These are phyloP conservation scores for Tragelaphus buxtoni DNA, from an alignment of 2,113 vertebrate genomes.

Conservation along the genomic window DNA sequence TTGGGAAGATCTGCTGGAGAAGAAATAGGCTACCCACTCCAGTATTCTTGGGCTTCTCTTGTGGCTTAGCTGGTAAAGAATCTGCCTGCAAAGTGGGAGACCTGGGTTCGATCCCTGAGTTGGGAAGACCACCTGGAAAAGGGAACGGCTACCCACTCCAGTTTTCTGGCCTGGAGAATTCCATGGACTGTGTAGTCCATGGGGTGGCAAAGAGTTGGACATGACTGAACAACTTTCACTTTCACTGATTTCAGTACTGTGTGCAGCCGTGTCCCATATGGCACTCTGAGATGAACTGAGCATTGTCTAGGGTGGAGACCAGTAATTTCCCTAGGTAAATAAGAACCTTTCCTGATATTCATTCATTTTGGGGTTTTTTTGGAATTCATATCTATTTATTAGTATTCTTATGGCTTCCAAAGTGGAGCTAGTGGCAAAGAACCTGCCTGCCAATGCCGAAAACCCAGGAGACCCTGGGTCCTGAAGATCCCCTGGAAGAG, in stretches of 20 bases:
- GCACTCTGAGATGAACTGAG: not conserved
- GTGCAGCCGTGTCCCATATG: fast-evolving
- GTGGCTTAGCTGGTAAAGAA: not conserved
- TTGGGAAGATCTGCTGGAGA: not conserved
- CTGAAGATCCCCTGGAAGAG: not conserved
- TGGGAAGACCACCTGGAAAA: not conserved
- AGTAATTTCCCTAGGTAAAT: not conserved
- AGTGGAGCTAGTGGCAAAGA: not conserved
- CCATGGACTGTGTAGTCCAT: not conserved
- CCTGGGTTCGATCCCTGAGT: not conserved
- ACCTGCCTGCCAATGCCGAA: not conserved
- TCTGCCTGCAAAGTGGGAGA: not conserved
- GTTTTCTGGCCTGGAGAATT: not conserved
- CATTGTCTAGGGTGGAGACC: fast-evolving
- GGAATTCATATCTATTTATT: not conserved
- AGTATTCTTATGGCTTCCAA: not conserved
- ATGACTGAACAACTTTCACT: not conserved
- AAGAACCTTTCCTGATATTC: fast-evolving
- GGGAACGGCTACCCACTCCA: not conserved
- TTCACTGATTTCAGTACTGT: not conserved
- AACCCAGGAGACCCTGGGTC: not conserved
- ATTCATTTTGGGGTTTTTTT: not conserved
- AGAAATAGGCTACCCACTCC: not conserved
- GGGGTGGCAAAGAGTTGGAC: not conserved
- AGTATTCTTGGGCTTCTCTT: not conserved